Evolutionary conservation across 2,797 vertebrate species (phyloP).

Genomic region (Menidia menidia): DNA sequence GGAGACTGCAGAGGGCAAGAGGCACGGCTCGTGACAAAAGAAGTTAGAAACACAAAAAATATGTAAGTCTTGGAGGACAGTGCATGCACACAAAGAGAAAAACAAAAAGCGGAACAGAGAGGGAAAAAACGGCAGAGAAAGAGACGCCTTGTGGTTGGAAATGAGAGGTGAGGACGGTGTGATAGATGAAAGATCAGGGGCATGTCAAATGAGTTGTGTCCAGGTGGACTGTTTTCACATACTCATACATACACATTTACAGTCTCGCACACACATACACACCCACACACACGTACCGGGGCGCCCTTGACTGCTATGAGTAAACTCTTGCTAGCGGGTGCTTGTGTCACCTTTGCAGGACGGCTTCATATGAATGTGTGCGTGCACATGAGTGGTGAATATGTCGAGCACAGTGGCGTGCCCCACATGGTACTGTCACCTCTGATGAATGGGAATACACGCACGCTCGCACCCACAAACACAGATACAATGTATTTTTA

Average conservation of each 20-base stretch:
- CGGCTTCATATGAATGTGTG: conserved; percentile 53
- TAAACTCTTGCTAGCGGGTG: conserved; percentile 72
- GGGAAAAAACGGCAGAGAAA: conserved; percentile 12
- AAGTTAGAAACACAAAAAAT: conserved; percentile 34
- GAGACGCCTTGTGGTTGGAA: conserved; percentile 22
- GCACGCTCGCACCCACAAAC: conserved; percentile 18
- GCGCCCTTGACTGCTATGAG: conserved; percentile 72
- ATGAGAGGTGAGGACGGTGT: conserved; percentile 32
- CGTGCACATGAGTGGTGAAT: conserved; percentile 59
- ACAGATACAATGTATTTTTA: conserved; percentile 65
- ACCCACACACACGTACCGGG: conserved; percentile 39
- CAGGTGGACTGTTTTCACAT: conserved; percentile 54
- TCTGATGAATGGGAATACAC: conserved; percentile 77
- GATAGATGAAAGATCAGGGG: conserved; percentile 60
- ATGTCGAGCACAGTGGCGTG: conserved; percentile 71
- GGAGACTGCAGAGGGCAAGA: conserved; percentile 52
- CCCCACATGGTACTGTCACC: conserved; percentile 79
- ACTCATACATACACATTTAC: conserved; percentile 16
- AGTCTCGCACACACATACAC: conserved; percentile 27
- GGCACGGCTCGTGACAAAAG: conserved; percentile 30
- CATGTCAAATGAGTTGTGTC: conserved; percentile 45
- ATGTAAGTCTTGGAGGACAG: conserved; percentile 33
- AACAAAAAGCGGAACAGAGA: not conserved
- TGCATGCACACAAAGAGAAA: not conserved
- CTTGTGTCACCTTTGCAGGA: conserved; percentile 76